Evolutionary conservation across 2,113 vertebrate species (phyloP).

Genomic region (Leptobrachium leishanense): DNA sequence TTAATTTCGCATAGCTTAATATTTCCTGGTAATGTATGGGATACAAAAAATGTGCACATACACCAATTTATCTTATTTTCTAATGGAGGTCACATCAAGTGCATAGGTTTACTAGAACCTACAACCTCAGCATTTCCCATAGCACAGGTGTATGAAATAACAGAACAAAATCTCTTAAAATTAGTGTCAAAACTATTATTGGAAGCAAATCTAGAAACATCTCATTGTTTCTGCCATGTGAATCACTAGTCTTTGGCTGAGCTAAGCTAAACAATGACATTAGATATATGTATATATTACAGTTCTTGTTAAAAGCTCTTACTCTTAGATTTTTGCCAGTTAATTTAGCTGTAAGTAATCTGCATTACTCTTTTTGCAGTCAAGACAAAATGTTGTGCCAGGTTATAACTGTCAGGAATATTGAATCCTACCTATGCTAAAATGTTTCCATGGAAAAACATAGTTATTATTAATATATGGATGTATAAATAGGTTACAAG

Average conservation of each 20-base stretch:
- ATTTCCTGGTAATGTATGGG: no score
- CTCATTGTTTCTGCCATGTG: constrained; percentile 27
- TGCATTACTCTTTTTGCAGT: constrained; percentile 28
- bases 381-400: constrained; percentile 8
- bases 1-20: no score
- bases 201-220: constrained; percentile 23
- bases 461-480: background rate
- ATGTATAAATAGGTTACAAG: no score
- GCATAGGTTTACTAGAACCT: constrained; percentile 14
- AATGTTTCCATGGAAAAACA: constrained; percentile 17
- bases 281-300: constrained; percentile 30
- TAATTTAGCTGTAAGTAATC: constrained; percentile 34
- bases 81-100: constrained; percentile 11
- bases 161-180: constrained; percentile 4
- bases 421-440: background rate
- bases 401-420: constrained; percentile 12
- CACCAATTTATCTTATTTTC: background rate
- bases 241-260: constrained; percentile 37
- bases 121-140: constrained; percentile 20
- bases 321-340: constrained; percentile 16
- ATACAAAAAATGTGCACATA: no score
- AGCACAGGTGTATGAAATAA: constrained; percentile 34
- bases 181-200: constrained; percentile 4
- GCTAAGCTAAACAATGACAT: constrained; percentile 37
- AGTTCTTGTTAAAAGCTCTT: constrained; percentile 18